Conservation (phyloP, 2,888 invertebrate species). For the Lasiommata megera region DNA sequence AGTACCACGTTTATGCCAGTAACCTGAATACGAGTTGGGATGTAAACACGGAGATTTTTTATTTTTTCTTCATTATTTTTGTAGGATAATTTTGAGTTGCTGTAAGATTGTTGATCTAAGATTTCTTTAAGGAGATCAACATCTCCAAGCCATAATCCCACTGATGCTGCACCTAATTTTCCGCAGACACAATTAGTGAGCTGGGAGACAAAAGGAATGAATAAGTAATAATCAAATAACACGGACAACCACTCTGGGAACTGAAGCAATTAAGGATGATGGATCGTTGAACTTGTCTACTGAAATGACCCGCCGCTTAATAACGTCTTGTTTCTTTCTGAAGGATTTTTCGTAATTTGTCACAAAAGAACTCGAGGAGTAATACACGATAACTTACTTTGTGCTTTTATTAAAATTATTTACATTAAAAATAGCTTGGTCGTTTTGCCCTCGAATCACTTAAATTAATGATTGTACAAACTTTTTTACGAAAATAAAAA, state of each 20-base stretch:
- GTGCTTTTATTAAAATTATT: conserved; percentile 1
- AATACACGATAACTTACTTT: conserved; percentile 8
- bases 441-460: not conserved
- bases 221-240: conserved; percentile 24
- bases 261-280: conserved; percentile 28
- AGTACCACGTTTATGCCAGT: too few species aligned
- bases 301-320: conserved; percentile 29
- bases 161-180: conserved; percentile 8
- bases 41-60: too few species aligned
- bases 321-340: conserved; percentile 57
- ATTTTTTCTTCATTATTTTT: too few species aligned
- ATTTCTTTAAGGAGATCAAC: too few species aligned
- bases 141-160: not conserved
- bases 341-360: conserved; percentile 58
- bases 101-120: too few species aligned
- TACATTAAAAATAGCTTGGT: not conserved
- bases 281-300: conserved; percentile 27
- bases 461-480: not conserved
- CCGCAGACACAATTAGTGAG: conserved; percentile 10
- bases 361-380: conserved; percentile 34
- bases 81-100: too few species aligned
- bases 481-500: not conserved
- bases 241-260: conserved; percentile 13
- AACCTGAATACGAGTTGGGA: too few species aligned
- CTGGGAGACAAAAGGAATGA: conserved; percentile 13